Evolutionary conservation across 64 coral and sea anemone species (phyloP).

Genomic region (Stichodactyla helianthus): DNA sequence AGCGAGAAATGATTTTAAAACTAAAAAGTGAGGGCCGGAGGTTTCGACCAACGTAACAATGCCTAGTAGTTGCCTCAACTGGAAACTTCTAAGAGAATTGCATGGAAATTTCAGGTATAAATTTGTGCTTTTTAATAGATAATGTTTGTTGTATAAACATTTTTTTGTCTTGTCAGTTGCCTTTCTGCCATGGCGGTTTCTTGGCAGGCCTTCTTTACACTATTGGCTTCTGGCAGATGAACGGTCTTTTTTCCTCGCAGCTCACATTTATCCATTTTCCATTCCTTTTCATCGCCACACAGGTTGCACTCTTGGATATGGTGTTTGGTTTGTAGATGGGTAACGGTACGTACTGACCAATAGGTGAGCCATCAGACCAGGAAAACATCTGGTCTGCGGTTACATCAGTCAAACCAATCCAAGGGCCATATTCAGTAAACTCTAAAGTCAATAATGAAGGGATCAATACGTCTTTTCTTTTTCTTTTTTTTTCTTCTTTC

Average conservation of each 20-base stretch:
- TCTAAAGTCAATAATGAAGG: not conserved
- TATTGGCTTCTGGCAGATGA: constrained; percentile 9
- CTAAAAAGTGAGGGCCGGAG: too few relatives aligned
- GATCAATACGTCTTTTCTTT: too few relatives aligned
- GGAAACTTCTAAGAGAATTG: too few relatives aligned
- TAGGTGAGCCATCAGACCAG: not conserved
- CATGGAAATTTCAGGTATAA: too few relatives aligned
- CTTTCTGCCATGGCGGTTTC: too few relatives aligned
- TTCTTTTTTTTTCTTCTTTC: too few relatives aligned
- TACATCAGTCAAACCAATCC: not conserved
- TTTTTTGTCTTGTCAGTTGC: not conserved
- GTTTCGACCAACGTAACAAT: too few relatives aligned
- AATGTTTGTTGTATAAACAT: too few relatives aligned
- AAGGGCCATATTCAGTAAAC: not conserved
- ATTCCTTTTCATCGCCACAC: not conserved
- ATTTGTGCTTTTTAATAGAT: too few relatives aligned
- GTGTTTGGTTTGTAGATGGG: constrained; percentile 1
- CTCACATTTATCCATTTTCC: constrained; percentile 1
- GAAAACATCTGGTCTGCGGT: not conserved
- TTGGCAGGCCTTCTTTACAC: not conserved
- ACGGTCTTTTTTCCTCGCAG: not conserved
- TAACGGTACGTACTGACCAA: not conserved
- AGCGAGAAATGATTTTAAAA: too few relatives aligned
- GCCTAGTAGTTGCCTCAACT: too few relatives aligned
- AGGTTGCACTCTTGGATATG: not conserved